These are phyloP conservation scores for Oceanites oceanicus DNA, from an alignment of 2,113 vertebrate genomes.

Conservation along the genomic window DNA sequence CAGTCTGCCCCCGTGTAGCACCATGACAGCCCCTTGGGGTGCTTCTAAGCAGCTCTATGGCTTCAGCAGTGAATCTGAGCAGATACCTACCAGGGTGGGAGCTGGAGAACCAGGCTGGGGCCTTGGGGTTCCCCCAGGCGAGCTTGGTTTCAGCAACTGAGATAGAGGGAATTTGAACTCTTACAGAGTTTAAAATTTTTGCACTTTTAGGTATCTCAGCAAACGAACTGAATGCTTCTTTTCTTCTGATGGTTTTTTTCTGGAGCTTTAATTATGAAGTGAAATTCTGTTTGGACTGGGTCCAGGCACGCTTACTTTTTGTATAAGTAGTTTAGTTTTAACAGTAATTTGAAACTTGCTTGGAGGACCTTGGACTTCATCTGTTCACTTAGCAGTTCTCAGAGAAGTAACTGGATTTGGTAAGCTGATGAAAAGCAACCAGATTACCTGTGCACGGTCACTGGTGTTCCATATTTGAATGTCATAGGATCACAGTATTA, in stretches of 20 bases:
- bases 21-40: neutral
- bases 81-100: neutral
- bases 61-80: neutral
- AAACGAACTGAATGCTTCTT: neutral
- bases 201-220: neutral
- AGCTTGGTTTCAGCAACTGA: neutral
- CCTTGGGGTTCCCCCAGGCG: neutral
- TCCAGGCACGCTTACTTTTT: neutral
- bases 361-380: neutral
- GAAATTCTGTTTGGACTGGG: neutral
- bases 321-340: neutral
- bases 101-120: neutral
- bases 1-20: neutral
- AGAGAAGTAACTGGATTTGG: neutral
- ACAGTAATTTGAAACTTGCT: neutral
- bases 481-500: neutral
- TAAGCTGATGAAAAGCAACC: neutral
- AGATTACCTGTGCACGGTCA: neutral
- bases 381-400: neutral
- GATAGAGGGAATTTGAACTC: neutral
- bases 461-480: neutral
- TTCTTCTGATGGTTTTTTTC: neutral
- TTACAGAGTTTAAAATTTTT: neutral
- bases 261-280: neutral
- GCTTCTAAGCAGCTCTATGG: neutral